Evolutionary conservation across 1,140 invertebrate species (phyloP), one percentile per base, ranked within the genome.

Genomic region (Eciton burchellii): DNA sequence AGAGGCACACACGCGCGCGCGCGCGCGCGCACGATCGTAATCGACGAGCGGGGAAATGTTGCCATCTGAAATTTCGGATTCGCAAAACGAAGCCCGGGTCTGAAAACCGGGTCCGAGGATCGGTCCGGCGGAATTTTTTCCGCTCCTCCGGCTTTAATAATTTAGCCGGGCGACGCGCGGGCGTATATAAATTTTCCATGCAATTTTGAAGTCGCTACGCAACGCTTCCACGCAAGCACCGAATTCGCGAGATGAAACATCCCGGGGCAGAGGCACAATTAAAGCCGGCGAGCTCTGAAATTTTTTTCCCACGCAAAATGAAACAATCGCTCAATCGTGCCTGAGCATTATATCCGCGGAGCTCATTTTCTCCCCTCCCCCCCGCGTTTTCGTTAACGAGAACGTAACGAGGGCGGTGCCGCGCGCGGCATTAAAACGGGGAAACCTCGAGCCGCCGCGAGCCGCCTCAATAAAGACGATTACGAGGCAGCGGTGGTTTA

Each of bases 61-160:
- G 14, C 0, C 41, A 76, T 21, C n/a, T n/a, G 6, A 74, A 79
- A 68, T 77, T 68, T 43, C 11, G 9, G 24, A 66, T 79, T 68
- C n/a, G 56, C 21, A 14, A 21, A 56, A 79, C 68, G 21, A 49
- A 56, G 1, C 56, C 12, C n/a, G n/a, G n/a, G 11, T 79, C 26
- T 12, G 8, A 45, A 57, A 66, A 68, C 43, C 41, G 56, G 43
- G 5, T 49, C 45, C 8, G 5, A 62, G 47, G 8, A n/a, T n/a
- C n/a, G n/a, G n/a, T 9, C 19, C 26, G 19, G 21, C 11, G 21
- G 5, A 65, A 65, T 66, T 77, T 77, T 56, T 11, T 14, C n/a
- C 29, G 14, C 68, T 45, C 35, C 24, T 54, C 16, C 47, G 14
- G 24, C 19, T 79, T 68, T 43, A 66, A 74, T 24, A 62, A 77